Percentiles rank a stretch among this genome's conserved stretches.
These are phyloP conservation scores for Pardalotus punctatus DNA, from an alignment of 2,113 vertebrate species.

Conservation along the genomic window DNA sequence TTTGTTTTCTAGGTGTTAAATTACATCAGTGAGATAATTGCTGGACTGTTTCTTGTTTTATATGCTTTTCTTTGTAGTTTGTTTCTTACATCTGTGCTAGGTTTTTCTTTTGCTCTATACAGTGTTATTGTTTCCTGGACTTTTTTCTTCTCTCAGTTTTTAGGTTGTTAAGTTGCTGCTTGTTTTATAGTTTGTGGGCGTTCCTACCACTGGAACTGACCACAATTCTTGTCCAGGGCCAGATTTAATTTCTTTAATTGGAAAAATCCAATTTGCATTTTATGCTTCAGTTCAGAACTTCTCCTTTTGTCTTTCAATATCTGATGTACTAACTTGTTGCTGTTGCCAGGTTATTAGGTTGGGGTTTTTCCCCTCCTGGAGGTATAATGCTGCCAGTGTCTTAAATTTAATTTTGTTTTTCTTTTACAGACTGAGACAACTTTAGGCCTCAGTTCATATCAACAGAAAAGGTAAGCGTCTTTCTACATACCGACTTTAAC, in stretches of 20 bases:
- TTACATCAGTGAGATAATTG: not conserved
- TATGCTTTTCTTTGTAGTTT: not conserved
- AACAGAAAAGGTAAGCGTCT: constrained; percentile 80
- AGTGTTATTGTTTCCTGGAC: not conserved
- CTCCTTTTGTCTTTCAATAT: not conserved
- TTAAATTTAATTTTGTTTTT: not conserved
- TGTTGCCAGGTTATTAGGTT: not conserved
- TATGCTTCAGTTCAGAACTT: not conserved
- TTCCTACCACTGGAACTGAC: not conserved
- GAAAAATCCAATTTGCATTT: not conserved
- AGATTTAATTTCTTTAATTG: not conserved
- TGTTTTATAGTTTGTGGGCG: not conserved
- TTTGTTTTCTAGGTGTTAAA: not conserved
- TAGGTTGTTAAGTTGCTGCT: not conserved
- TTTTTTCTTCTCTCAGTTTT: not conserved
- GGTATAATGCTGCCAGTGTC: not conserved
- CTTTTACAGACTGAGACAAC: constrained; percentile 79
- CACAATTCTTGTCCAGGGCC: not conserved
- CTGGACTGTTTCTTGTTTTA: not conserved
- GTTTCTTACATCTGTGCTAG: not conserved
- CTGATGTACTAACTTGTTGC: not conserved
- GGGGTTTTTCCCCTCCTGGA: accelerated
- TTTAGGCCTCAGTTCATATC: constrained; percentile 80
- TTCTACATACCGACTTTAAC: not conserved
- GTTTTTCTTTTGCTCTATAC: not conserved